Base-by-base conservation (phyloP, 2,888 invertebrate genomes). In the Lordiphosa fenestrarum region DNA sequence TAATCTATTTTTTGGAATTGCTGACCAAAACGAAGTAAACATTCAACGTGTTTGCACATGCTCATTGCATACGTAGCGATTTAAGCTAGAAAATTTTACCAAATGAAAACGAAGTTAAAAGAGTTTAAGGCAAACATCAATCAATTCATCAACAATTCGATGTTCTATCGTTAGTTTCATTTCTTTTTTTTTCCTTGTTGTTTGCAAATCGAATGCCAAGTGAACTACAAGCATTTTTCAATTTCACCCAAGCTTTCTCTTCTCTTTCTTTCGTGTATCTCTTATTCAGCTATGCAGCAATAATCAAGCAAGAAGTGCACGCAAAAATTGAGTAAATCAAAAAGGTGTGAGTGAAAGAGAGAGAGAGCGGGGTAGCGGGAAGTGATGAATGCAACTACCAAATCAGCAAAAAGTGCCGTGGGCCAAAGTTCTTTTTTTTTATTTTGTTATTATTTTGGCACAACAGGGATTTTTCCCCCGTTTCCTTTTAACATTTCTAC, bases 61-160 rank as follows among this genome's bases (percentile, higher is more conserved):
- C 4, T 25, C 2, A 30, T 10, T 10, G 30, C 30, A 30, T 9
- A 30, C 9, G 30, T 30, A 10, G 10, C 30, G 30, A 30, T 10
- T 30, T 9, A 10, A 30, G 30, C 30, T 4, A 30, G 30, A n/a
- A 41, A n/a, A 41, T n/a, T n/a, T 41, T 10, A 10, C 40, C 6
- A 21, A 41, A n/a, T 41, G 21, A 41, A 41, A 41, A 21, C 21
- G 40, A 12, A 44, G 44, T 33, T 13, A n/a, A 35, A 40, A 21
- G 37, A 39, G 21, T 23, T 39, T 9, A 13, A 21, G 39, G 54
- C 55, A 73, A 76, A 76, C 62, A 76, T 66, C 63, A 73, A 73
- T 76, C 77, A 73, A 76, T 76, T 73, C 71, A 73, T 76, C 73
- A 63, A 73, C 76, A 76, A 75, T 68, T 72, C 58, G 50, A 67